A percentile compares a stretch with the other conserved stretches of the same genome.
Evolutionary conservation across 2,113 vertebrate genomes (phyloP).

Genomic region (Perca flavescens): DNA sequence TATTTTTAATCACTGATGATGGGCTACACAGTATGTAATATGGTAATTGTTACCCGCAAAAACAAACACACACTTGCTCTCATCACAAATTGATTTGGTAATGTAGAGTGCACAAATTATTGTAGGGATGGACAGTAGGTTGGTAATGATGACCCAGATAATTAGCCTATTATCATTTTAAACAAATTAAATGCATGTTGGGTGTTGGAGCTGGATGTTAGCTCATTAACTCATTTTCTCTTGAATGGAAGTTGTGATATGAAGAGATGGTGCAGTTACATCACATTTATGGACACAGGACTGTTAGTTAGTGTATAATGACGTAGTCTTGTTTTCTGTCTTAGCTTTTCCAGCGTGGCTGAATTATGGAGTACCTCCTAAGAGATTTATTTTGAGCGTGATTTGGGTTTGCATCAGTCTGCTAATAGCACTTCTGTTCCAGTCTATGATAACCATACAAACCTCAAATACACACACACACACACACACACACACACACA

Average conservation of each 20-base stretch:
- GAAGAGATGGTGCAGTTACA: conserved; percentile 20
- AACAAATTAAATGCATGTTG: conserved; percentile 67
- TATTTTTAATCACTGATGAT: conserved; percentile 62
- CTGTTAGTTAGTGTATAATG: conserved; percentile 28
- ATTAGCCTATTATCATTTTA: conserved; percentile 66
- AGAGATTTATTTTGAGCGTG: conserved; percentile 69
- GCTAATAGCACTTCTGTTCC: conserved; percentile 63
- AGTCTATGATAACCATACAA: conserved; percentile 59
- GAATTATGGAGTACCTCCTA: conserved; percentile 65
- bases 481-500: conserved; percentile 50
- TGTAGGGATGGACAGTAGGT: conserved; percentile 46
- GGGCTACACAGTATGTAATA: conserved; percentile 43
- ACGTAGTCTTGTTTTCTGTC: conserved; percentile 44
- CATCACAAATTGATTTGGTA: conserved; percentile 60
- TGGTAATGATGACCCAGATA: conserved; percentile 67
- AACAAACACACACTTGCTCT: conserved; percentile 47
- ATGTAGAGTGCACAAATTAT: conserved; percentile 51
- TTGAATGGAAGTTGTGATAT: conserved; percentile 22
- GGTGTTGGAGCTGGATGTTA: conserved; percentile 38
- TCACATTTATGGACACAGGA: conserved; percentile 46
- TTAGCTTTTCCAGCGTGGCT: conserved; percentile 53
- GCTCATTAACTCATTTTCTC: conserved; percentile 62
- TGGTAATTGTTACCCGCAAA: conserved; percentile 60
- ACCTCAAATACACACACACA: conserved; percentile 57
- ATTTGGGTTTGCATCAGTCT: conserved; percentile 63